Evolutionary conservation across 2,888 invertebrate genomes (phyloP).

Genomic region (Hydriomena furcata): DNA sequence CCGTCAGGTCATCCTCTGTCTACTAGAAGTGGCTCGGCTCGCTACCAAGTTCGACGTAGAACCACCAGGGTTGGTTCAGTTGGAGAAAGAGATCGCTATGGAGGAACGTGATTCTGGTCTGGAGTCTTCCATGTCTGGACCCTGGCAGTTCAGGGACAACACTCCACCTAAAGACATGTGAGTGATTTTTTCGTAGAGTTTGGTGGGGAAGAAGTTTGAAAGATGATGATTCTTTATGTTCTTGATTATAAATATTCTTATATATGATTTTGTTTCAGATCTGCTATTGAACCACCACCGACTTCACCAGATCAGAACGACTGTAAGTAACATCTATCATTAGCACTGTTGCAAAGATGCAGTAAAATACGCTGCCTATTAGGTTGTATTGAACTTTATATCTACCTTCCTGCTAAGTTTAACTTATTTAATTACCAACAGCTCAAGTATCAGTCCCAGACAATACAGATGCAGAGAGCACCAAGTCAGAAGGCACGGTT

Average conservation of each 20-base stretch:
- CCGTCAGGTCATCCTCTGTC: conserved; percentile 92
- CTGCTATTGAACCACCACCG: conserved; percentile 47
- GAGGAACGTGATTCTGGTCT: conserved; percentile 87
- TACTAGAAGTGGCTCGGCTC: conserved; percentile 92
- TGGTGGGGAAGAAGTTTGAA: too few relatives aligned
- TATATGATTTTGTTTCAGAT: conserved; percentile 46
- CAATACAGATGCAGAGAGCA: conserved; percentile 88
- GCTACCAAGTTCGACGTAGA: conserved; percentile 91
- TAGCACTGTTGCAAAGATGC: too few relatives aligned
- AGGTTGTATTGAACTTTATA: too few relatives aligned
- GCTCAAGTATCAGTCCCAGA: conserved; percentile 62
- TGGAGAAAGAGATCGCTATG: conserved; percentile 93
- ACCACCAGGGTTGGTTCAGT: conserved; percentile 90
- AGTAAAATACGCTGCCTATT: too few relatives aligned
- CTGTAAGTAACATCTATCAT: too few relatives aligned
- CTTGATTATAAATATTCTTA: background rate
- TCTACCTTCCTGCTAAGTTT: too few relatives aligned
- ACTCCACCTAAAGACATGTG: conserved; percentile 63
- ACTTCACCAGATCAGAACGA: conserved; percentile 59
- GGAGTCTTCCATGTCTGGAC: conserved; percentile 85
- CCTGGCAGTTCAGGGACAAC: conserved; percentile 87
- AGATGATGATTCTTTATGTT: too few relatives aligned
- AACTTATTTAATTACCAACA: conserved; percentile 25
- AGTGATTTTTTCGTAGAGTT: conserved; percentile 19
- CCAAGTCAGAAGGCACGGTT: conserved; percentile 80